These are phyloP conservation scores for Melieria picta DNA, from an alignment of 2,888 invertebrate genomes.

Conservation along the genomic window DNA sequence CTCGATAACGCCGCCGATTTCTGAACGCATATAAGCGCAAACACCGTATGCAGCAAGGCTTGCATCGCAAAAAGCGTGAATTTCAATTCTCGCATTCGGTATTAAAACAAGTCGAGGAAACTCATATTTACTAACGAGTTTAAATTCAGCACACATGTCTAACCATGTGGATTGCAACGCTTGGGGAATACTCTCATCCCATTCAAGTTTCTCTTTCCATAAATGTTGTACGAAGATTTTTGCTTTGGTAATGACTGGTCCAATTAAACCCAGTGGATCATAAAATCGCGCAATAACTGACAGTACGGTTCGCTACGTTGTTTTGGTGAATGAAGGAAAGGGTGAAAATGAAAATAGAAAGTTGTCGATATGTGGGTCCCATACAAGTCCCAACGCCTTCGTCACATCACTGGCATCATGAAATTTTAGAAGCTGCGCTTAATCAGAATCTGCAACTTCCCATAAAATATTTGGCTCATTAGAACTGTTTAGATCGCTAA, in stretches of 20 bases:
- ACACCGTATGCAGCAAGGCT: constrained; percentile 27
- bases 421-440: constrained; percentile 31
- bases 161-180: constrained; percentile 13
- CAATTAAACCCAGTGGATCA: constrained; percentile 32
- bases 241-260: constrained; percentile 26
- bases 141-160: constrained; percentile 19
- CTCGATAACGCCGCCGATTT: no score
- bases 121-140: background rate
- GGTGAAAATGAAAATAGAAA: constrained; percentile 31
- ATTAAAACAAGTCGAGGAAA: constrained; percentile 23
- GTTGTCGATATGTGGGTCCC: constrained; percentile 31
- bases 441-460: constrained; percentile 29
- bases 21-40: constrained; percentile 14
- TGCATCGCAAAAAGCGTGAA: constrained; percentile 33
- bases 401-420: constrained; percentile 35
- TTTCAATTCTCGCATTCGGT: constrained; percentile 17
- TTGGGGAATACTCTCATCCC: constrained; percentile 28
- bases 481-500: no score
- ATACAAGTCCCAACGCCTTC: constrained; percentile 35
- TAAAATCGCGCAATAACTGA: constrained; percentile 29
- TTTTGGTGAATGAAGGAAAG: background rate
- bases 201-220: constrained; percentile 33
- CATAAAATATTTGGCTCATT: constrained; percentile 12
- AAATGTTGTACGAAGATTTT: constrained; percentile 29
- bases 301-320: constrained; percentile 19